Base-by-base conservation (phyloP, 1,140 invertebrate species). In the Sinonovacula constricta region DNA sequence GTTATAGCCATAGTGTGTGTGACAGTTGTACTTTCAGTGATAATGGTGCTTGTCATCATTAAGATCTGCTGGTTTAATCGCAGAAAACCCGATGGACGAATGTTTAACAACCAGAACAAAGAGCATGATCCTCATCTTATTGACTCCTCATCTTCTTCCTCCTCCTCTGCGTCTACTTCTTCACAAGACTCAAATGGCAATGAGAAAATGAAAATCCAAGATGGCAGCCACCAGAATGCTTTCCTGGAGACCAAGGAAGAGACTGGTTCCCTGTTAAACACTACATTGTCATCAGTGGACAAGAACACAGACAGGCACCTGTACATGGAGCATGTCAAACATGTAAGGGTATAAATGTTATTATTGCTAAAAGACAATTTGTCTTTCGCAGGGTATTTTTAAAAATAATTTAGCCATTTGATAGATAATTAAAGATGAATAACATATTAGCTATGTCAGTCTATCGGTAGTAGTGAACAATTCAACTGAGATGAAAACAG, bases 11-110 rank as follows among this genome's bases (percentile, higher is more conserved):
- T 78, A 15, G 36, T 78, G 7, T 54, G 60, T 2, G 36, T 63
- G 3, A 78, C 75, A 1, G 66, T 56, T 33, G 28, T 78, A 14
- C 39, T 78, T 15, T 78, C 75, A 28, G 39, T 68, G 3, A 28
- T 69, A 12, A 69, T 78, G 66, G 33, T 78, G 22, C 30, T 56
- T 10, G n/a, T 78, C 24, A 78, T 78, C 26, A 22, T 63, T 12
- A 78, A 70, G 51, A 78, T 70, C 22, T 78, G 75, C 65, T 65
- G 56, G 75, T 63, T 26, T 63, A 60, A 70, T 60, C 26, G 67
- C 22, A 60, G 39, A 34, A 78, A 63, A 30, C 28, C 56, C 7
- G 0, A 7, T 2, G 12, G 28, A n/a, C n/a, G 26, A 3, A 59
- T 15, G 4, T 59, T 28, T 24, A 15, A n/a, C 28, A 26, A 59